These are phyloP conservation scores for Ianthella basta DNA, from an alignment of 37 sponge, comb jelly and placozoan species.

Conservation along the genomic window DNA sequence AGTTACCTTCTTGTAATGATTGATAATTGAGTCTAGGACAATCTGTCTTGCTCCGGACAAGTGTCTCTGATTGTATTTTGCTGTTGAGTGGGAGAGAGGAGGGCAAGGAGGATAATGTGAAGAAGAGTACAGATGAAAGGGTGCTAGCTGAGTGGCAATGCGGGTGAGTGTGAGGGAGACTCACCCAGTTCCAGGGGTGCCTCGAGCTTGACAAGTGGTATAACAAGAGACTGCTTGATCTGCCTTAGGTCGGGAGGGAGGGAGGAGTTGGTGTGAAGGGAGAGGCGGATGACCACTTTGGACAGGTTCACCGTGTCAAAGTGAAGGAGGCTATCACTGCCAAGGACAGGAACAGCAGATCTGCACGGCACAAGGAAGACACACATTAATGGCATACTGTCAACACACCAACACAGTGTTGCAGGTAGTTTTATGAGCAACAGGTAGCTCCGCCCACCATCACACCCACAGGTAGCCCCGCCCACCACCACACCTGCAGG, in stretches of 20 bases:
- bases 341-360: background rate
- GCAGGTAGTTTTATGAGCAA: too few species aligned
- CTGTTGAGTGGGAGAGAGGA: background rate
- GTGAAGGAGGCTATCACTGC: constrained; percentile 51
- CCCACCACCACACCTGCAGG: constrained; percentile 4
- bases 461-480: background rate
- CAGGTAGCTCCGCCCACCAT: background rate
- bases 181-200: constrained; percentile 57
- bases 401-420: background rate
- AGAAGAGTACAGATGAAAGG: too few species aligned
- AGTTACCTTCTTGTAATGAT: constrained; percentile 70
- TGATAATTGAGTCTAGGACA: constrained; percentile 37
- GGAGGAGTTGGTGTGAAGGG: constrained; percentile 70
- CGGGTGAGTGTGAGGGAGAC: background rate
- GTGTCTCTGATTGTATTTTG: constrained; percentile 30
- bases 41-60: constrained; percentile 42
- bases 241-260: constrained; percentile 68
- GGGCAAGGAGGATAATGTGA: background rate
- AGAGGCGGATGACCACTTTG: constrained; percentile 45
- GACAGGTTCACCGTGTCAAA: constrained; percentile 55
- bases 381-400: background rate
- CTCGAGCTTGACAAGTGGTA: constrained; percentile 78
- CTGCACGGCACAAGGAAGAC: background rate
- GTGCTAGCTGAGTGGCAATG: too few species aligned
- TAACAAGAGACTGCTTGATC: constrained; percentile 64